phyloP scores from a whole-genome alignment of 2,888 invertebrate species.

The Danaus chrysippus region DNA sequence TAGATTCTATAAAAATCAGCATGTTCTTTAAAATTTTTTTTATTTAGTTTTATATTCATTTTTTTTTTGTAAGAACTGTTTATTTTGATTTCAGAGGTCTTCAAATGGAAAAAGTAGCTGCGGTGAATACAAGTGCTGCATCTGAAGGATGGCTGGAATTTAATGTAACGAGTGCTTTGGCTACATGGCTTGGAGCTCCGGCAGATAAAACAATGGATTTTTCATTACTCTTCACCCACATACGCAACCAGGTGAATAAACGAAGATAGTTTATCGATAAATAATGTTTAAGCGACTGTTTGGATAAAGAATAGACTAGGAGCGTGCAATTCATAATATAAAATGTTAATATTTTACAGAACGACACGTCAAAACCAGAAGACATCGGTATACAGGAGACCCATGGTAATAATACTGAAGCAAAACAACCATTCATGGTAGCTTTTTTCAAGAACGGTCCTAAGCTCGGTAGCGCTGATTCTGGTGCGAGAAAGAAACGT shows the following conservation, averaged over 20 bases:
- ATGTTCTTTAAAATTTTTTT: no score
- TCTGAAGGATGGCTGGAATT: conserved; percentile 93
- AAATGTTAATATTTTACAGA: conserved; percentile 60
- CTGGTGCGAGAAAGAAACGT: conserved; percentile 77
- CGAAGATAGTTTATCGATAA: not conserved
- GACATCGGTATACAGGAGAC: conserved; percentile 90
- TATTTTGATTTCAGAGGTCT: conserved; percentile 74
- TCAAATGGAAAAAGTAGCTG: conserved; percentile 85
- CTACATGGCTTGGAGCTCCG: conserved; percentile 88
- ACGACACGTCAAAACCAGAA: conserved; percentile 89
- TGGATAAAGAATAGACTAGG: not conserved
- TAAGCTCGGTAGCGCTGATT: conserved; percentile 70
- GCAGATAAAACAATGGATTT: conserved; percentile 90
- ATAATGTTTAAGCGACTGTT: not conserved
- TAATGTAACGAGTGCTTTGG: conserved; percentile 88
- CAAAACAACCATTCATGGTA: conserved; percentile 95
- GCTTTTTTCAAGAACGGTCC: conserved; percentile 88
- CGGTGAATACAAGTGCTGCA: conserved; percentile 86
- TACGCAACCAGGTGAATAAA: conserved; percentile 80
- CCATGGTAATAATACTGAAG: conserved; percentile 80
- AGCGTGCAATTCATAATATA: not conserved
- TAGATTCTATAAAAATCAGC: no score
- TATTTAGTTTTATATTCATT: conserved; percentile 20
- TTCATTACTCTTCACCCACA: conserved; percentile 88
- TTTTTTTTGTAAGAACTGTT: conserved; percentile 30